Base-by-base conservation (phyloP, 23 tunicate species). In the Halocynthia aurantium region DNA sequence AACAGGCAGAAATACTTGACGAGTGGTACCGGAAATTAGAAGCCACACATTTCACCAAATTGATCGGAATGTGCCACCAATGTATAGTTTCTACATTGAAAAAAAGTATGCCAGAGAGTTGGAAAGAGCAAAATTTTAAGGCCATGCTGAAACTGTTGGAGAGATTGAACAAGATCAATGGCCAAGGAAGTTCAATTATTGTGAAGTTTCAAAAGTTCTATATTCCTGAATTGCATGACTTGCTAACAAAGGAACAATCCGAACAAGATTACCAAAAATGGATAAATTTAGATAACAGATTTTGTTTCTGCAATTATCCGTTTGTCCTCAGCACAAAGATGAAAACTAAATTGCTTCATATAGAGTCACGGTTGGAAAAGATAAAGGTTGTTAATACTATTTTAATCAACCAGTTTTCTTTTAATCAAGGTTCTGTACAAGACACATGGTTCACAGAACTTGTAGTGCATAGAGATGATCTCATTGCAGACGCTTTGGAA, bases 261-360 rank as follows among this genome's bases (percentile, higher is more conserved):
- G 92, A 85, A 72, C 84, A 81, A 11, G 98, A 92, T 74, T 92
- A 92, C 62, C 65, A 77, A 21, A 77, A 67, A 7, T 92, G 91
- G 91, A 57, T 40, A 66, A 76, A 67, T 10, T 65, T 61, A 31
- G 19, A 5, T 5, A 65, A 52, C 60, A 53, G 50, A 51, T 84
- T 84, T 52, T 60, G 73, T 19, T 82, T 96, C 70, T 96, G 99
- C 85, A 73, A 81, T 7, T 96, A 83, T 68, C 96, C 99, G 21
- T 96, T 96, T 85, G 65, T 96, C 8, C 60, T 89, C 11, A 86
- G 90, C 63, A 80, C 99, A 9, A 79, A 72, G 51, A 88, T 86
- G 22, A 96, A 96, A 56, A 67, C 96, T 5, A 66, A 80, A 7
- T 53, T 95, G 17, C 82, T 95, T 69, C 89, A 88, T 62, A 86